Base-by-base conservation (phyloP, 1,140 invertebrate species). In the Drosophila parabipectinata region DNA sequence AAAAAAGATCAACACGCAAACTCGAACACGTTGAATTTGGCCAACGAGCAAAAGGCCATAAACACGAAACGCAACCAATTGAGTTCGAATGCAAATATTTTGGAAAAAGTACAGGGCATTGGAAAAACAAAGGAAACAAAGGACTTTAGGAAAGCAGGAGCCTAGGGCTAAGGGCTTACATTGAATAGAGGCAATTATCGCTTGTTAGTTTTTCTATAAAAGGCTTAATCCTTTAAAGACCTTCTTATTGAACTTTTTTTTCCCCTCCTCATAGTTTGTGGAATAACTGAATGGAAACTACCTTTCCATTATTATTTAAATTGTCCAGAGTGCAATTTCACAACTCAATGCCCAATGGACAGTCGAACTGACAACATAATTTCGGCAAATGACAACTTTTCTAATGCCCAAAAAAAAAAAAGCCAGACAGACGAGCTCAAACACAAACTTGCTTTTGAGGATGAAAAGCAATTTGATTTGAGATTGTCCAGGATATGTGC, bases 11-110 rank as follows among this genome's bases (percentile, higher is more conserved):
- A 41, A 48, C 30, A 37, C 30, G 24, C 58, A 63, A 67, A 26
- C 26, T 21, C 55, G 67, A 66, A 72, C 56, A 53, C 52, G 57
- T 80, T 71, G 72, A 57, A 67, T 85, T 81, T 67, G 56, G 66
- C 45, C 83, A 66, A 59, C 59, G 28, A 77, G 59, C 68, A 68
- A 87, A 75, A 69, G 66, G 83, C 78, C 87, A 87, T 88, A 87
- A 88, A 88, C 78, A 82, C 78, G 88, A 87, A 87, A 88, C 75
- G 74, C 78, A 79, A 68, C 75, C 83, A 88, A 87, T 87, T 87
- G 82, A 88, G 78, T 88, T 82, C 83, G 74, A 78, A 82, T 82
- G 83, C 82, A 87, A 87, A 87, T 88, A 87, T 87, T 87, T 82
- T 74, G 57, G 45, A 69, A 62, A 59, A 63, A 57, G 56, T 52